Evolutionary conservation across 1,140 invertebrate species (phyloP), one percentile per base, ranked within the genome.

Genomic region (Caerostris darwini): DNA sequence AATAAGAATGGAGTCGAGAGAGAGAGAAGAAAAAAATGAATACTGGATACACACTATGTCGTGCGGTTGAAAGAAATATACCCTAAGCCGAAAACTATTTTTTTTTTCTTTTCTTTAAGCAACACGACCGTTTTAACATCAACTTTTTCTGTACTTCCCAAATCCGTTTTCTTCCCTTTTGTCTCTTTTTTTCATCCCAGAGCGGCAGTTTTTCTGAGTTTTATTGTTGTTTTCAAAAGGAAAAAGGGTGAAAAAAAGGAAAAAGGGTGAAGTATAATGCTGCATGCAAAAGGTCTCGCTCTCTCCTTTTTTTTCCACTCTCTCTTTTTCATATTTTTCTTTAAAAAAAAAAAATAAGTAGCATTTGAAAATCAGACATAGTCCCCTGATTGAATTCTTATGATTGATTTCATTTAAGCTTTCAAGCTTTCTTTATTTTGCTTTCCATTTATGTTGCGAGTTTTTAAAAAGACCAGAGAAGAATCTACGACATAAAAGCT

Each of bases 141-240:
- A 59, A 87, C 59, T 87, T 87, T 87, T 87, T 87, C 85, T 83
- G 57, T 53, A 61, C 85, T 87, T 87, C 85, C 85, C 3, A 64
- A 87, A 87, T 87, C 85, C 85, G 85, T 87, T 87, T 61, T 64
- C 85, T 64, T 64, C 57, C 61, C 85, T 87, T 87, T 87, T 87
- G 85, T 87, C 57, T 64, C 85, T 87, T 61, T 64, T 64, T 58
- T 64, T 53, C 56, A 19, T 64, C 56, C 56, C 56, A 57, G 56
- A 58, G 82, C 82, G 82, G 58, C 34, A 64, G 85, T 53, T 64
- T 87, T 53, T 57, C 85, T 1, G 19, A 10, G 12, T 12, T 61
- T 87, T 87, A 59, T 64, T 56, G 64, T 57, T 2, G 5, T 61
- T 64, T 54, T 14, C 14, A 19, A 7, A 34, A 12, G 57, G 12